Base-by-base conservation (phyloP, 2,888 invertebrate genomes). In the Drosophila subquinaria region DNA sequence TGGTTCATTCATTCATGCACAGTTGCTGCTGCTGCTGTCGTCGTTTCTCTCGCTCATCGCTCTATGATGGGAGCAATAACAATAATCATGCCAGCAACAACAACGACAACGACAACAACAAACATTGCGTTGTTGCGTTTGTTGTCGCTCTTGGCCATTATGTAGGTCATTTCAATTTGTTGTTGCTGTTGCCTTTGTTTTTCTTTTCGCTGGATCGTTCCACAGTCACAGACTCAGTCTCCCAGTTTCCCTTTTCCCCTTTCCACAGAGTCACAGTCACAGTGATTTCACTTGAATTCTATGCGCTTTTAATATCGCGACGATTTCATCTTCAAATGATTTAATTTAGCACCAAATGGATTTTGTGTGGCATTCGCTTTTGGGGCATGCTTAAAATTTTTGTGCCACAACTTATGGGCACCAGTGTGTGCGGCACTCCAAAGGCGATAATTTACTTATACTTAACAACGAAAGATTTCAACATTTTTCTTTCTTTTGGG, bases 301-400 rank as follows among this genome's bases (percentile, higher is more conserved):
- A 88, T 86, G 87, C 79, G 79, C 87, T 79, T 83, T 81, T 86
- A 82, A 83, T 88, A 83, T 83, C 87, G 71, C 76, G 57, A 35
- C 69, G 64, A 61, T 88, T 86, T 83, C 83, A 87, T 81, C 85
- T 81, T 87, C 79, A 79, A 83, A 81, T 85, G 85, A 85, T 85
- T 85, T 87, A 87, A 85, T 85, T 85, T 86, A 88, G 87, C 89
- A 81, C 79, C 85, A 81, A 85, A 86, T 87, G 81, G 83, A 76
- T 86, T 86, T 71, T 82, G 40, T 70, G 50, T 59, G 73, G 69
- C 76, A 67, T 59, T 63, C 73, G 61, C 59, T 65, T 69, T 53
- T 47, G 68, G 70, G 50, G 59, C 60, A 60, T 60, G 73, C 61
- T 55, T 67, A 42, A 75, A 69, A 69, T 69, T 62, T 53, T 51